These are phyloP conservation scores for Ashinkailepas kermadecensis DNA, from an alignment of 2,888 invertebrate genomes.

Conservation along the genomic window DNA sequence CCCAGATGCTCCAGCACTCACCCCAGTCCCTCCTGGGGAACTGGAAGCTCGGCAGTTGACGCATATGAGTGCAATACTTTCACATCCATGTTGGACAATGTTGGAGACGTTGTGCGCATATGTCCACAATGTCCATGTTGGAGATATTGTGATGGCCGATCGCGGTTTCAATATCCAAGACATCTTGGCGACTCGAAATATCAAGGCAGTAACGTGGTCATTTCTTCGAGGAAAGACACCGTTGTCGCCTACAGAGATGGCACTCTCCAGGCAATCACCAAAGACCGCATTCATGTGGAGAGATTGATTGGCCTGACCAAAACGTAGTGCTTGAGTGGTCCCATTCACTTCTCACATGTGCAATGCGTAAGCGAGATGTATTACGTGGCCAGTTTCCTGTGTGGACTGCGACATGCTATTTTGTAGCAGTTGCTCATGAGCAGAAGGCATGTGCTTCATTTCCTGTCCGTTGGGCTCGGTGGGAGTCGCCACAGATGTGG, in stretches of 20 bases:
- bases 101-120: no score
- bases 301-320: background rate
- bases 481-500: no score
- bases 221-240: background rate
- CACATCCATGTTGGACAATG: no score
- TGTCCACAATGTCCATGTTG: background rate
- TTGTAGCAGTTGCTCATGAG: no score
- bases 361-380: background rate
- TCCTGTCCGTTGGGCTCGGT: no score
- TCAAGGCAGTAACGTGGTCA: background rate
- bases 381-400: background rate
- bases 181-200: background rate
- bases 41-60: no score
- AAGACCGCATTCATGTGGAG: background rate
- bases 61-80: no score
- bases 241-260: background rate
- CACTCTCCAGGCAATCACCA: background rate
- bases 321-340: background rate
- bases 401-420: background rate
- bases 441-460: no score
- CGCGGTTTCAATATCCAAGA: background rate
- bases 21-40: no score
- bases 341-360: background rate
- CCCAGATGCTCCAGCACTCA: no score
- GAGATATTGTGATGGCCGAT: background rate